These are phyloP conservation scores for Drosophila neotestacea DNA, from an alignment of 2,888 invertebrate species.

Conservation along the genomic window DNA sequence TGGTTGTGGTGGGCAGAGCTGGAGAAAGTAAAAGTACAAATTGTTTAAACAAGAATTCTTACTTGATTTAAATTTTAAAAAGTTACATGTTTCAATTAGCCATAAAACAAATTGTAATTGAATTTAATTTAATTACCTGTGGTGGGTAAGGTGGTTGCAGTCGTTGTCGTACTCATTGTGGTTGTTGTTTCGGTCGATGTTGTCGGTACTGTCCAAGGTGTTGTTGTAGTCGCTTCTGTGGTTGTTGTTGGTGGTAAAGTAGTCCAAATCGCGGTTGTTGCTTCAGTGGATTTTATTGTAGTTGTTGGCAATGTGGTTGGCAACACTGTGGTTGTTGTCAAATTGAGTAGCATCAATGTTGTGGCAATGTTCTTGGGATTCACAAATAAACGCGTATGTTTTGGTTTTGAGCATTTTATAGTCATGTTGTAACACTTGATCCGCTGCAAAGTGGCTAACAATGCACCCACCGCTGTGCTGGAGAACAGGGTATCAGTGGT, in stretches of 20 bases:
- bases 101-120: too few relatives aligned
- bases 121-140: too few relatives aligned
- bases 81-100: too few relatives aligned
- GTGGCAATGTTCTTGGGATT: conserved; percentile 80
- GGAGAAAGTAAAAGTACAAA: too few relatives aligned
- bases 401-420: conserved; percentile 82
- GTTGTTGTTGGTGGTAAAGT: conserved; percentile 25
- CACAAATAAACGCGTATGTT: conserved; percentile 48
- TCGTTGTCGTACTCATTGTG: conserved; percentile 1
- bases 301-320: conserved; percentile 33
- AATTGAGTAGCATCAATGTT: conserved; percentile 83
- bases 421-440: conserved; percentile 83
- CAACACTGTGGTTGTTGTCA: conserved; percentile 81
- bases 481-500: conserved; percentile 67
- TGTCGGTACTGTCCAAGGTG: conserved; percentile 36
- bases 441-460: conserved; percentile 57
- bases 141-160: conserved; percentile 9
- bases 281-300: conserved; percentile 28
- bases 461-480: conserved; percentile 62
- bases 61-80: too few relatives aligned
- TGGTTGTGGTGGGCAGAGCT: conserved; percentile 5
- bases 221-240: conserved; percentile 28
- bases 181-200: conserved; percentile 29
- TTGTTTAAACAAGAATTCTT: too few relatives aligned
- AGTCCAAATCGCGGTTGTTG: conserved; percentile 32